Base-by-base conservation (phyloP, 1,140 invertebrate genomes). In the Drosophila nikananu region DNA sequence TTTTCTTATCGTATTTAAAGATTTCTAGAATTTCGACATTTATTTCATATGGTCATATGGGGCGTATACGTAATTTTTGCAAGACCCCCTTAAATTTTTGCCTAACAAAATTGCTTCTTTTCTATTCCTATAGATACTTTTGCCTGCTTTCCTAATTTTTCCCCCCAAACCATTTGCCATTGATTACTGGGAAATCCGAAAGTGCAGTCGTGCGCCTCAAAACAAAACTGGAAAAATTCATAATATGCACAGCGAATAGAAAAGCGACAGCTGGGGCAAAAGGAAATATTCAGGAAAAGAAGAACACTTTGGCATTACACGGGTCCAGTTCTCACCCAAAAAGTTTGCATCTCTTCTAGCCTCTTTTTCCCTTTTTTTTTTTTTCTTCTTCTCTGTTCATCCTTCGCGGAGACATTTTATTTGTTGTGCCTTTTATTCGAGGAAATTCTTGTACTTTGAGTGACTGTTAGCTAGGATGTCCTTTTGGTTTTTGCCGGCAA, bases 161-260 rank as follows among this genome's bases (percentile, higher is more conserved):
- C 2, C n/a, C 6, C 21, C 44, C 27, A 12, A 12, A 0, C 32
- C 32, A 37, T n/a, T 66, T 37, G 35, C 51, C 77, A 72, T 86
- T 86, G 83, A 89, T 83, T 83, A 74, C 82, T 83, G 39, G 52
- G 52, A 70, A 70, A 77, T 83, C 55, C 61, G 7, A 58, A 61
- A 79, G 52, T 77, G 81, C 81, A 77, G 58, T 80, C 58, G 52
- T 84, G 77, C 74, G 60, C 61, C 70, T 72, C 51, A 68, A 62
- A 27, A 27, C 39, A 48, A 61, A 71, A 68, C 37, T 72, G 51
- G 19, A 25, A 72, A 72, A 70, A 52, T 59, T 65, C 67, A 79
- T 66, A 73, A 80, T 61, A 80, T 65, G 42, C 60, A 72, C 42
- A 21, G 77, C 58, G 42, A 13, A 44, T 10, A 57, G 51, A 52